phyloP scores from a whole-genome alignment of 2,888 invertebrate species.

The Embidobia sp. region DNA sequence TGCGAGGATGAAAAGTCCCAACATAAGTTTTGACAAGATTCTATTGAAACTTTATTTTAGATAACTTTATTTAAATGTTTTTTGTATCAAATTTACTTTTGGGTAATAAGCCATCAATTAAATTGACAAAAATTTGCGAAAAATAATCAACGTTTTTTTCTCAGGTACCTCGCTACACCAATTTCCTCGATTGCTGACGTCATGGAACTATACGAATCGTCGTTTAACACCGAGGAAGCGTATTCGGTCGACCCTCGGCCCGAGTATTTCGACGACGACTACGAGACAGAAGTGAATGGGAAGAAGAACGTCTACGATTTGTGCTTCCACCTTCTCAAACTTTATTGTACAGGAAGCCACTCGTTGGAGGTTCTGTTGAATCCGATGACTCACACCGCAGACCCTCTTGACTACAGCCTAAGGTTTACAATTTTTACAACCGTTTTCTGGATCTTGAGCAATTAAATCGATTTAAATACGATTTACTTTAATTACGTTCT shows the following conservation, averaged over 20 bases:
- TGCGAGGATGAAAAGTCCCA: too few relatives aligned
- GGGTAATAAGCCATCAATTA: too few relatives aligned
- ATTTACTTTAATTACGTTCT: too few relatives aligned
- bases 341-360: conserved; percentile 87
- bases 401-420: conserved; percentile 91
- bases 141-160: not conserved
- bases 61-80: too few relatives aligned
- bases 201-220: conserved; percentile 87
- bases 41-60: too few relatives aligned
- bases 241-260: conserved; percentile 79
- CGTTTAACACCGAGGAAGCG: conserved; percentile 83
- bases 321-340: conserved; percentile 91
- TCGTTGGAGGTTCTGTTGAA: conserved; percentile 87
- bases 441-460: too few relatives aligned
- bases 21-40: too few relatives aligned
- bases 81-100: too few relatives aligned
- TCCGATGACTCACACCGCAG: conserved; percentile 89
- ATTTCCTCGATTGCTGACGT: conserved; percentile 89
- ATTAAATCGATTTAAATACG: too few relatives aligned
- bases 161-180: conserved; percentile 87
- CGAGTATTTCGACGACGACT: conserved; percentile 78
- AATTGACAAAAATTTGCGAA: too few relatives aligned
- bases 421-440: too few relatives aligned
- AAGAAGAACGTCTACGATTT: conserved; percentile 84
- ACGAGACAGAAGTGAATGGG: conserved; percentile 71